Evolutionary conservation across 2,797 vertebrate genomes (phyloP), one percentile per base, ranked within the genome.

Genomic region (Sebastes elongatus): DNA sequence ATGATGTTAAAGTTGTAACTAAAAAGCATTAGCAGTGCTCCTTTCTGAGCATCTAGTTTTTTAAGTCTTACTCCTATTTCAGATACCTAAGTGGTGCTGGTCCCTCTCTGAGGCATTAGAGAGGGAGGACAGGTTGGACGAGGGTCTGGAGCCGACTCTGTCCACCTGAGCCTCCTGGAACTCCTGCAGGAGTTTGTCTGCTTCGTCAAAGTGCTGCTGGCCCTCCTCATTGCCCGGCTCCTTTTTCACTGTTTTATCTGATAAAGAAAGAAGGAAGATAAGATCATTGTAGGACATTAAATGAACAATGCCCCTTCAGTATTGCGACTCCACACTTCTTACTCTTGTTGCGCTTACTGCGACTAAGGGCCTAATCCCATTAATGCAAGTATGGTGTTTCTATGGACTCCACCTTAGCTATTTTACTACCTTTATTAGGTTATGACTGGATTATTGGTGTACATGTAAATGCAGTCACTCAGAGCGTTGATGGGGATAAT

Each of bases 31-130:
- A 33, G 1, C 9, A 13, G 27, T 30, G 6, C 61, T 66, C 32
- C 3, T 11, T n/a, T 52, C 14, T 59, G 10, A 78, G 10, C n/a
- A 22, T 10, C 10, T 32, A 9, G 9, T 22, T 22, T 60, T 62
- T 38, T 38, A 38, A 46, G 28, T 76, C 3, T 33, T 56, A 10
- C 28, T 66, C 38, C 5, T 42, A 25, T 87, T 92, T 96, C 59
- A 55, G 27, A 35, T 92, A 94, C 98, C 98, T 81, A 98, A 94
- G 89, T 98, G 98, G 80, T 98, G 98, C 56, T 97, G 98, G 82
- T 99, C 98, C 86, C 98, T 96, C 90, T 99, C 98, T 0, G 98
- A 99, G 25, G 96, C 85, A 60, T 98, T 99, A 76, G 98, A 99
- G 75, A 99, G 96, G 6, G 98, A 99, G 74, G 98, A 99, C 87